Conservation (phyloP, 2,797 vertebrate species). For the Ptychadena robeensis region DNA sequence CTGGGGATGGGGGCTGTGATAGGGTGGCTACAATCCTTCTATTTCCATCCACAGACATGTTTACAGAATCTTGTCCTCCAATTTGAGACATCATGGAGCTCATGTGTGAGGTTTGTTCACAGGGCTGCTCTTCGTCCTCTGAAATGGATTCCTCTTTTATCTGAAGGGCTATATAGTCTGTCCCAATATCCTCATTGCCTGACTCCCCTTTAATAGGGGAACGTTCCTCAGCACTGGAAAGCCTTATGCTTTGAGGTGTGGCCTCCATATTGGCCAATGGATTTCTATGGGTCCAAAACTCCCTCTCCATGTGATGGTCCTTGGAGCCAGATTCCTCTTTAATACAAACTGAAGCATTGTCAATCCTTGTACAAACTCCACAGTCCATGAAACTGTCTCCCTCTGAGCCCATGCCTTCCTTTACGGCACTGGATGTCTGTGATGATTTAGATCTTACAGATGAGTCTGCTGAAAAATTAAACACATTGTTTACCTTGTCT, state of each 20-base stretch:
- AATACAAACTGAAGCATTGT: background rate
- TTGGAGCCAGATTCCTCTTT: background rate
- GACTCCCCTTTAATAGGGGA: background rate
- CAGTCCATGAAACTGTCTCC: background rate
- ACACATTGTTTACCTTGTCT: background rate
- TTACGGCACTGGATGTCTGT: background rate
- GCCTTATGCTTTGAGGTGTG: background rate
- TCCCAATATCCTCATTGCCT: background rate
- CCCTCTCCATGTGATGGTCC: background rate
- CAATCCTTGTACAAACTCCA: background rate
- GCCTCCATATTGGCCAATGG: background rate
- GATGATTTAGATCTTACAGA: background rate
- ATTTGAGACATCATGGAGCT: no score
- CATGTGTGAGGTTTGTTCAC: background rate
- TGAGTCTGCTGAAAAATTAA: background rate
- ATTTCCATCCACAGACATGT: background rate
- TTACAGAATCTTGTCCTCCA: background rate
- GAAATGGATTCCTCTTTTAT: background rate
- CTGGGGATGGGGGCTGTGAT: background rate
- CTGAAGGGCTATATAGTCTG: background rate
- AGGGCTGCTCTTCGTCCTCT: background rate
- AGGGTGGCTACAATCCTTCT: background rate
- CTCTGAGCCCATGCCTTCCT: background rate
- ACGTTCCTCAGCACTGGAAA: background rate
- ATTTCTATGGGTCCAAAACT: background rate